A percentile compares a stretch with the other conserved stretches of the same genome.
Evolutionary conservation across 2,113 vertebrate genomes (phyloP).

Genomic region (Anas platyrhynchos): DNA sequence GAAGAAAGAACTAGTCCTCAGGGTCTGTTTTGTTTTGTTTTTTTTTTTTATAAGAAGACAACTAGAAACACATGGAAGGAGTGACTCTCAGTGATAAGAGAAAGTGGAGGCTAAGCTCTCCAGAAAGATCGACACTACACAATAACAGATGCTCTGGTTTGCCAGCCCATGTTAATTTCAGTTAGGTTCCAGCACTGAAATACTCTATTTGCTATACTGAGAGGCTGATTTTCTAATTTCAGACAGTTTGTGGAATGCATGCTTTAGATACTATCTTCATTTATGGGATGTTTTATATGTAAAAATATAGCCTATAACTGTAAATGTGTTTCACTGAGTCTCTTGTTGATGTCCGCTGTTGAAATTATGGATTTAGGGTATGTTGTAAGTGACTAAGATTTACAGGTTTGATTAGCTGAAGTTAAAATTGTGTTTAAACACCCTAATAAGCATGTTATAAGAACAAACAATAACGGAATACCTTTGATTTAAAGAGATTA

Average conservation of each 20-base stretch:
- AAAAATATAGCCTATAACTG: background rate
- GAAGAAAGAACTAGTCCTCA: background rate
- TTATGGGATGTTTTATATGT: background rate
- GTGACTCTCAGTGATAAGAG: background rate
- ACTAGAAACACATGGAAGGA: background rate
- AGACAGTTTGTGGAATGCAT: background rate
- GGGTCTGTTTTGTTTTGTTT: background rate
- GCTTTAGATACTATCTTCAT: background rate
- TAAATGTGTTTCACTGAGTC: background rate
- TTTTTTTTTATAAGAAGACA: background rate
- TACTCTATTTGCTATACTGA: background rate
- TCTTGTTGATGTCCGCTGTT: background rate
- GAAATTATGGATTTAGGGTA: background rate
- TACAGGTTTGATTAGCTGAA: background rate
- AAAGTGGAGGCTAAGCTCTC: background rate
- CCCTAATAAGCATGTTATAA: background rate
- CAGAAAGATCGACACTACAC: background rate
- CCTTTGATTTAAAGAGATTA: background rate
- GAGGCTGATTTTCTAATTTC: background rate
- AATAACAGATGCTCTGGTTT: background rate
- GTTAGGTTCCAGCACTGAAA: background rate
- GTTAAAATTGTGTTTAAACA: background rate
- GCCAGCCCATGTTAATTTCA: background rate
- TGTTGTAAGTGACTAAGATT: background rate
- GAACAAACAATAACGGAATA: background rate